Evolutionary conservation across 1,140 invertebrate species (phyloP).

Genomic region (Leptinotarsa texana): DNA sequence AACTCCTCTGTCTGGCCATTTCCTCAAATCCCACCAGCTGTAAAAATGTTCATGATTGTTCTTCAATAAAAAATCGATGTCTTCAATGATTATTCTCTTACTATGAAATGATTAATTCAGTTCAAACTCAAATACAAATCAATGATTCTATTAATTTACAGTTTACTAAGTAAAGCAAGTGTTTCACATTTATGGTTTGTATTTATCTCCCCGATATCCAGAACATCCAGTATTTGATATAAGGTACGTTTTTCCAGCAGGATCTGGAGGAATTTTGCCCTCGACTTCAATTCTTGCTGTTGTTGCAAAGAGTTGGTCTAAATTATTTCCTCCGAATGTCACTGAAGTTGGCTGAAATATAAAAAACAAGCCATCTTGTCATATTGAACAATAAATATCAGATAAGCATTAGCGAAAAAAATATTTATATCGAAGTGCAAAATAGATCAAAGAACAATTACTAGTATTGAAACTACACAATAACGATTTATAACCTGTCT

Average conservation of each 20-base stretch:
- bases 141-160: background rate
- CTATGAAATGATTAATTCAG: conserved; percentile 1
- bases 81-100: background rate
- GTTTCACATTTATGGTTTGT: background rate
- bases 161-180: background rate
- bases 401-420: background rate
- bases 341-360: conserved; percentile 71
- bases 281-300: conserved; percentile 56
- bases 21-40: conserved; percentile 61
- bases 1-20: conserved; percentile 73
- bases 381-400: background rate
- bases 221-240: conserved; percentile 2
- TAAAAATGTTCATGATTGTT: background rate
- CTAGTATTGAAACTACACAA: background rate
- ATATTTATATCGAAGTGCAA: background rate
- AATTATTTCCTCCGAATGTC: conserved; percentile 75
- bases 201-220: conserved; percentile 13
- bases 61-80: background rate
- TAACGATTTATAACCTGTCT: background rate
- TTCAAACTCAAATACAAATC: background rate
- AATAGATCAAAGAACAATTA: background rate
- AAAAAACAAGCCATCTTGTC: conserved; percentile 5
- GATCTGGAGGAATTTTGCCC: conserved; percentile 30
- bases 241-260: conserved; percentile 28
- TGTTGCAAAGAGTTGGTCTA: conserved; percentile 77